Evolutionary conservation across 2,113 vertebrate species (phyloP).

Genomic region (Marmota flaviventris): DNA sequence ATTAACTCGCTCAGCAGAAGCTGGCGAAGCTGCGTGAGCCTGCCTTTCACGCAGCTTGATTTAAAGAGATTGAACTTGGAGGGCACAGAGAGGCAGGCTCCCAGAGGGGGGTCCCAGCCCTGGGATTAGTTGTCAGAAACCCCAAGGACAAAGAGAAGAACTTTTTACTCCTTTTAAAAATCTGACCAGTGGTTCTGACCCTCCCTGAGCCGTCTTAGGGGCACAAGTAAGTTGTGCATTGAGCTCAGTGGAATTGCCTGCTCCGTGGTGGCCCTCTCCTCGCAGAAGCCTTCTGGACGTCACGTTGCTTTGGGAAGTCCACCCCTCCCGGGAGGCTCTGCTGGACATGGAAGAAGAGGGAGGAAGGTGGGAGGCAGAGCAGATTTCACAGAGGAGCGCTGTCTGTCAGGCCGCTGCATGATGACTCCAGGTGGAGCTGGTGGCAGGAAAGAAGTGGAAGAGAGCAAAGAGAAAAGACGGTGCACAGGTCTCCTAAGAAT

Average conservation of each 20-base stretch:
- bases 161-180: not conserved
- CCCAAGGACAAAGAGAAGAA: slow-evolving; percentile 7
- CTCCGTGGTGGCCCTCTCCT: not conserved
- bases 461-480: not conserved
- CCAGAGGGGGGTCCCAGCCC: not conserved
- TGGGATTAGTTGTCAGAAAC: not conserved
- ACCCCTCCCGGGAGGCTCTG: not conserved
- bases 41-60: not conserved
- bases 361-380: not conserved
- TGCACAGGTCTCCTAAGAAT: not conserved
- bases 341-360: not conserved
- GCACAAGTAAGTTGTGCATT: not conserved
- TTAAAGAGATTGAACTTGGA: not conserved
- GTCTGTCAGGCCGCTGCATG: not conserved
- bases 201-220: not conserved
- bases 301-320: not conserved
- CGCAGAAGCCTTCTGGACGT: not conserved
- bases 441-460: not conserved
- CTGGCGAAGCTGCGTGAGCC: not conserved
- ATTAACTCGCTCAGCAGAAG: slow-evolving; percentile 30
- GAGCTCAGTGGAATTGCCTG: not conserved
- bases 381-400: not conserved
- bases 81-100: not conserved
- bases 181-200: not conserved
- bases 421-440: not conserved